phyloP scores from a whole-genome alignment of 2,888 invertebrate genomes.

The Leptinotarsa peninsularis region DNA sequence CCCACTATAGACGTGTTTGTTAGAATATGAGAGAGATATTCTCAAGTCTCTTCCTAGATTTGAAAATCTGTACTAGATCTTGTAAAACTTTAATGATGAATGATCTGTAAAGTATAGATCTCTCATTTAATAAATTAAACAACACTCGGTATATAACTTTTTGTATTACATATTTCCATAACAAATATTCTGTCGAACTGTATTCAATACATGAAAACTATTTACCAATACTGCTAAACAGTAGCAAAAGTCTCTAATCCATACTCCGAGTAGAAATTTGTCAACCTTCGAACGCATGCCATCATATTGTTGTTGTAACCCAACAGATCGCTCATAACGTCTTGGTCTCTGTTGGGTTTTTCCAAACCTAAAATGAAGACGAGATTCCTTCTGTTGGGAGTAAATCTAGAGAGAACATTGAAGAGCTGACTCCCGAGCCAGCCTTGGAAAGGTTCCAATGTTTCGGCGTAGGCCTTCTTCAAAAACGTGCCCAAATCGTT shows the following conservation, averaged over 20 bases:
- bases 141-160: too few species aligned
- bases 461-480: conserved; percentile 76
- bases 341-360: conserved; percentile 58
- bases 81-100: too few species aligned
- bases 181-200: too few species aligned
- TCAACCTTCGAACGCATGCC: conserved; percentile 71
- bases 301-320: conserved; percentile 70
- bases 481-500: conserved; percentile 75
- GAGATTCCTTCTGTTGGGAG: conserved; percentile 54
- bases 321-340: conserved; percentile 63
- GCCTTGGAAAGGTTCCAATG: conserved; percentile 80
- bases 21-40: too few species aligned
- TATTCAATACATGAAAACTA: too few species aligned
- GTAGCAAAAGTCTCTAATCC: conserved; percentile 64
- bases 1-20: too few species aligned
- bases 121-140: too few species aligned
- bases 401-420: conserved; percentile 65
- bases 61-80: too few species aligned
- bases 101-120: too few species aligned
- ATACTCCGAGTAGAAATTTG: conserved; percentile 72
- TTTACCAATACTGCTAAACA: background rate
- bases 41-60: too few species aligned
- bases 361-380: conserved; percentile 53
- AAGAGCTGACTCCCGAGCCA: conserved; percentile 83
- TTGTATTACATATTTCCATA: too few species aligned